Percentiles rank a stretch among this genome's conserved stretches.
These are phyloP conservation scores for Galbula dea DNA, from an alignment of 2,113 vertebrate species.

Conservation along the genomic window DNA sequence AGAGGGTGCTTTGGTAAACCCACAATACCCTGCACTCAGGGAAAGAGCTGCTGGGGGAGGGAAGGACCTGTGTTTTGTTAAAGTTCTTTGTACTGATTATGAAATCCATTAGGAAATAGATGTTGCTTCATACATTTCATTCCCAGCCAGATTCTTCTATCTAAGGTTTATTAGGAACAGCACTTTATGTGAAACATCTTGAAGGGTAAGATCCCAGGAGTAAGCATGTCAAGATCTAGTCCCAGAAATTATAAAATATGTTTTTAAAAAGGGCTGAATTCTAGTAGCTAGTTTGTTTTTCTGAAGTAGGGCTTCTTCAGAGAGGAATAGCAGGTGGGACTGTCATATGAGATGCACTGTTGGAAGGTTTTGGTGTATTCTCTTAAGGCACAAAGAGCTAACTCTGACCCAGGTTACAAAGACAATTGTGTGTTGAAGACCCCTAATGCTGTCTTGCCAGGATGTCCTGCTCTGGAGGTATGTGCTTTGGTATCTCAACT, in stretches of 20 bases:
- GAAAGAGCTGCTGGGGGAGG: neutral
- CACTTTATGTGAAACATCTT: neutral
- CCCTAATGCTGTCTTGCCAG: neutral
- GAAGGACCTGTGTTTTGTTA: neutral
- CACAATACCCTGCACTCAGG: neutral
- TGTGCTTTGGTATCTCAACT: neutral
- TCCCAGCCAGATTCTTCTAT: neutral
- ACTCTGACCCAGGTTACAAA: neutral
- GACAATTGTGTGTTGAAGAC: neutral
- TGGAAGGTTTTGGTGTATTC: neutral
- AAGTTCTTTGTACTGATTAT: slow-evolving; percentile 9
- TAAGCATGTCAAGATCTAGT: neutral
- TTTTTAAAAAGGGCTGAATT: neutral
- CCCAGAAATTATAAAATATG: neutral
- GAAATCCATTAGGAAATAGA: neutral
- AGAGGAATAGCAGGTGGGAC: neutral
- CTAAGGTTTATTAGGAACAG: neutral
- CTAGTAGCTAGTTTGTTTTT: neutral
- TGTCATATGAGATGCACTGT: neutral
- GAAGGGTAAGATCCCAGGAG: neutral
- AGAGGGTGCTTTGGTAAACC: neutral
- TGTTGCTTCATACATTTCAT: neutral
- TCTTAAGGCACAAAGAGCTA: neutral
- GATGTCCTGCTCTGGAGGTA: neutral
- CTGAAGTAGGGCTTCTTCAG: neutral